A percentile compares a stretch with the other conserved stretches of the same genome.
Evolutionary conservation across 2,888 invertebrate genomes (phyloP).

Genomic region (Xiphydria camelus): DNA sequence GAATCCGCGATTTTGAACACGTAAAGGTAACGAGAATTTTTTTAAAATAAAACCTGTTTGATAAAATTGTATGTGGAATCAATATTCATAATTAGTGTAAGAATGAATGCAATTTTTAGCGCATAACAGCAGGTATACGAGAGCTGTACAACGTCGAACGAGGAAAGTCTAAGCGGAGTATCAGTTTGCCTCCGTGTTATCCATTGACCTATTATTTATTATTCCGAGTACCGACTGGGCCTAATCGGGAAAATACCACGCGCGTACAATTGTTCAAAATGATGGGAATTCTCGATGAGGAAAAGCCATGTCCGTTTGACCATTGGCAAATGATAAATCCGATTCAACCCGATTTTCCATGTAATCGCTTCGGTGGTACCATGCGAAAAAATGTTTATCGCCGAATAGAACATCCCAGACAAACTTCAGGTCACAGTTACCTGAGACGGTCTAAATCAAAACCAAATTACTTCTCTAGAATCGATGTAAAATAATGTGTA

Average conservation of each 20-base stretch:
- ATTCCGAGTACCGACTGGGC: constrained; percentile 61
- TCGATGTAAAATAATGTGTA: too few relatives aligned
- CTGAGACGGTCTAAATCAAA: too few relatives aligned
- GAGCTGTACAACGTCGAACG: constrained; percentile 57
- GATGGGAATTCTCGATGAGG: constrained; percentile 60
- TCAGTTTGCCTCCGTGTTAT: constrained; percentile 58
- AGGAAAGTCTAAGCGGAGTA: constrained; percentile 55
- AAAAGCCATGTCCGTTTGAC: constrained; percentile 54
- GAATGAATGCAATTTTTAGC: constrained; percentile 18
- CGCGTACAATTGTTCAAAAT: constrained; percentile 61
- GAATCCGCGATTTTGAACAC: constrained; percentile 26
- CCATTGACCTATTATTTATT: constrained; percentile 61
- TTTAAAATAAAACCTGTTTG: too few relatives aligned
- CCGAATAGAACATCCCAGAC: too few relatives aligned
- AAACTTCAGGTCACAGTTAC: too few relatives aligned
- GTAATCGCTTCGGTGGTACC: constrained; percentile 20
- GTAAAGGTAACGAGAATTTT: constrained; percentile 18
- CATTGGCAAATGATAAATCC: constrained; percentile 60
- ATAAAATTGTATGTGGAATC: too few relatives aligned
- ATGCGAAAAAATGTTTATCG: too few relatives aligned
- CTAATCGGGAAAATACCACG: constrained; percentile 57
- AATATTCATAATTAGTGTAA: not conserved
- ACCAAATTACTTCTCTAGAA: too few relatives aligned
- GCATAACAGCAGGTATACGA: constrained; percentile 52
- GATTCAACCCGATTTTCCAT: constrained; percentile 16